Conservation (phyloP, 2,888 invertebrate genomes). For the Spialia ferax region DNA sequence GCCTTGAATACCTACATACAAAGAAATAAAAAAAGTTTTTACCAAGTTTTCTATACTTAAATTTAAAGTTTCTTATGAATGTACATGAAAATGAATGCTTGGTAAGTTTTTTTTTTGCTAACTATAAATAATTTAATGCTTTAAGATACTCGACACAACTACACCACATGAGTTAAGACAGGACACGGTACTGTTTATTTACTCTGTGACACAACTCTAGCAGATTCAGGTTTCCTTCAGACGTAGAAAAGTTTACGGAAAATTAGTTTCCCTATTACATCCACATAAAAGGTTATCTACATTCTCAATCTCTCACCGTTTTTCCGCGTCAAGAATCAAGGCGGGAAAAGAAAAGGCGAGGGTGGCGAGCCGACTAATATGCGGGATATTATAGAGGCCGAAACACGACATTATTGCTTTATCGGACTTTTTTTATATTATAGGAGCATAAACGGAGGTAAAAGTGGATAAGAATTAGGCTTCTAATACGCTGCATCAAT, state of each 20-base stretch:
- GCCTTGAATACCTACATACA: background rate
- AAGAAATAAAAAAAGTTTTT: background rate
- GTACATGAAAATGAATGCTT: no score
- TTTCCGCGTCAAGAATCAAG: conserved; percentile 61
- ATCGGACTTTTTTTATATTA: conserved; percentile 5
- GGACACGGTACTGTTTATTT: no score
- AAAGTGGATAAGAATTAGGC: no score
- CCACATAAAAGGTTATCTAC: conserved; percentile 65
- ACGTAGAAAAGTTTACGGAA: conserved; percentile 44
- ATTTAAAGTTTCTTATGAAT: no score
- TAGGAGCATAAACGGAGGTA: no score
- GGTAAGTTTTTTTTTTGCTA: no score
- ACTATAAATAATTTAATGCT: no score
- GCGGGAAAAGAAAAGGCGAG: conserved; percentile 59
- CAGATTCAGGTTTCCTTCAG: background rate
- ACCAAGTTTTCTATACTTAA: no score
- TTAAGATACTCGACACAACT: no score
- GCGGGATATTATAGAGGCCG: conserved; percentile 68
- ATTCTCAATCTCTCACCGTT: conserved; percentile 63
- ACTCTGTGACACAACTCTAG: background rate
- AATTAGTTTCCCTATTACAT: conserved; percentile 67
- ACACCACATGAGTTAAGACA: no score
- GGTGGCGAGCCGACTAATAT: conserved; percentile 70
- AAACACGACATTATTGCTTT: conserved; percentile 53
- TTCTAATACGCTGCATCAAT: no score